These are phyloP conservation scores for Euplagia quadripunctaria DNA, from an alignment of 2,888 invertebrate genomes.

Conservation along the genomic window DNA sequence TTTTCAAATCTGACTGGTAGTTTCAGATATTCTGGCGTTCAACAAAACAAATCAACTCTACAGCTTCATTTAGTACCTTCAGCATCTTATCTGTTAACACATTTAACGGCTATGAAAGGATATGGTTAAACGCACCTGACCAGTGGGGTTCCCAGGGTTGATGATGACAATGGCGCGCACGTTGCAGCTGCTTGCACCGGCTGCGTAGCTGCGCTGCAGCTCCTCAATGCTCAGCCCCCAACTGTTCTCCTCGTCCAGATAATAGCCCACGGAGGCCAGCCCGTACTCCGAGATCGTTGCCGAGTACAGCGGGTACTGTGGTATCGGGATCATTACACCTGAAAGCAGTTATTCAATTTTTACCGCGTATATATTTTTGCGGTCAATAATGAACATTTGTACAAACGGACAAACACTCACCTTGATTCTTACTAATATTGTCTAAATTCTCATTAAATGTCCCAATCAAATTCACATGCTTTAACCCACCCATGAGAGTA, in stretches of 20 bases:
- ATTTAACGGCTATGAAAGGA: background rate
- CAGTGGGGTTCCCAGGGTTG: slow-evolving; percentile 99
- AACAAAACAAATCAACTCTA: background rate
- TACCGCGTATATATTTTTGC: too few relatives aligned
- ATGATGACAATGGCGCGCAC: slow-evolving; percentile 97
- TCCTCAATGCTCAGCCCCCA: slow-evolving; percentile 95
- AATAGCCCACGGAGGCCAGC: slow-evolving; percentile 95
- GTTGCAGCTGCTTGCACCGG: slow-evolving; percentile 87
- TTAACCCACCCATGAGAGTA: too few relatives aligned
- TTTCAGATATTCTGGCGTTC: background rate
- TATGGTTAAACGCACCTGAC: slow-evolving; percentile 84
- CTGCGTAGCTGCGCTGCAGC: slow-evolving; percentile 91
- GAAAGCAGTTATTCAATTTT: slow-evolving; percentile 55
- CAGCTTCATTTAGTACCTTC: background rate
- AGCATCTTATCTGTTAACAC: background rate
- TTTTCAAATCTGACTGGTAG: too few relatives aligned
- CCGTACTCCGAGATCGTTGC: slow-evolving; percentile 98
- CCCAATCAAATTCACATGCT: too few relatives aligned
- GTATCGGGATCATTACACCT: slow-evolving; percentile 98
- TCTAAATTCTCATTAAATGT: too few relatives aligned
- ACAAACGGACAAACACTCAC: too few relatives aligned
- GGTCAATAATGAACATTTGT: too few relatives aligned
- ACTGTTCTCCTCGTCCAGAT: slow-evolving; percentile 94
- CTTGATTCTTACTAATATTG: too few relatives aligned
- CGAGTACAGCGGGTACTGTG: slow-evolving; percentile 99